These are phyloP conservation scores for Monopterus albus DNA, from an alignment of 2,113 vertebrate species.

Conservation along the genomic window DNA sequence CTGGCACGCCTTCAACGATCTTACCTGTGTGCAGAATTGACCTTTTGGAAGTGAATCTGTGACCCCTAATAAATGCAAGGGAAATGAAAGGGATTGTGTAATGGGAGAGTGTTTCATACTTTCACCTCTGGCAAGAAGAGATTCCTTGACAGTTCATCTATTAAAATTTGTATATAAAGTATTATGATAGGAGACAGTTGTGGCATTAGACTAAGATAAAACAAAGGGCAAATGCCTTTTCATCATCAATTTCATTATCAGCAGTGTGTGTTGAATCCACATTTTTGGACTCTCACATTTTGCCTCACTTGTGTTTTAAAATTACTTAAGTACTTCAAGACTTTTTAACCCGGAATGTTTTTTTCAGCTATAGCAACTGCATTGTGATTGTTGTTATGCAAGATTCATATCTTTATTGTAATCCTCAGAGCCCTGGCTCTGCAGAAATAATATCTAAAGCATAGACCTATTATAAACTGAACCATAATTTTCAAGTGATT, in stretches of 20 bases:
- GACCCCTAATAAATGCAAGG: conserved; percentile 58
- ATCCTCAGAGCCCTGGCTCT: conserved; percentile 67
- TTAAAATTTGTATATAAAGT: conserved; percentile 27
- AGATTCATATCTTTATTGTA: conserved; percentile 79
- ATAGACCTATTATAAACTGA: conserved; percentile 80
- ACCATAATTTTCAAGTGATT: conserved; percentile 88
- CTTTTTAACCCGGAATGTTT: conserved; percentile 56
- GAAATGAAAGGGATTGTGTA: conserved; percentile 60
- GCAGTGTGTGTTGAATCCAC: conserved; percentile 36
- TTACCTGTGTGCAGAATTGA: conserved; percentile 67
- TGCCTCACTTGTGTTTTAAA: conserved; percentile 41
- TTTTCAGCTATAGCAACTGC: conserved; percentile 58
- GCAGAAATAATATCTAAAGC: conserved; percentile 78
- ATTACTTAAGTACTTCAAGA: conserved; percentile 43
- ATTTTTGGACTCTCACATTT: conserved; percentile 23
- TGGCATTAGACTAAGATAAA: conserved; percentile 12
- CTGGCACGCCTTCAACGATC: conserved; percentile 72
- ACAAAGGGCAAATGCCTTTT: conserved; percentile 32
- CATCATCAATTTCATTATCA: conserved; percentile 32
- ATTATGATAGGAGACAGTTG: conserved; percentile 14
- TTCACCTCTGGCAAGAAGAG: conserved; percentile 31
- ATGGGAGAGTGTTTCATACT: conserved; percentile 20
- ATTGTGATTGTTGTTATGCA: conserved; percentile 78
- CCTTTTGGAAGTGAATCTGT: conserved; percentile 73
- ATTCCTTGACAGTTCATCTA: conserved; percentile 28